Evolutionary conservation across 2,888 invertebrate species (phyloP).

Genomic region (Minunthozetes semirufus): DNA sequence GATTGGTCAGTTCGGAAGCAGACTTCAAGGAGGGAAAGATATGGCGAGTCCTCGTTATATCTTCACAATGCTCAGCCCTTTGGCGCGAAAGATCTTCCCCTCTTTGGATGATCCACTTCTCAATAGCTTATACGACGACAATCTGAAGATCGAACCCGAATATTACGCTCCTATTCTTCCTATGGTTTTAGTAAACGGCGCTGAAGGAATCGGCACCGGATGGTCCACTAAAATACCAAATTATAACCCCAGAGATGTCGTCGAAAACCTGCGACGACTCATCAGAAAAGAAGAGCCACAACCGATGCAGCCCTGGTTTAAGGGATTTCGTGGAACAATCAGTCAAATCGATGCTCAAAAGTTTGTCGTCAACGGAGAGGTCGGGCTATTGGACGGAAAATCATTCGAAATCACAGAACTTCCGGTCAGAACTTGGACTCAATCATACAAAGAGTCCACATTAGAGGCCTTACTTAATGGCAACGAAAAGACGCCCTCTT

Average conservation of each 20-base stretch:
- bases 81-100: conserved; percentile 78
- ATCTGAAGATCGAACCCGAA: conserved; percentile 84
- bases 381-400: conserved; percentile 67
- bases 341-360: conserved; percentile 65
- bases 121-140: conserved; percentile 84
- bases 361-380: conserved; percentile 73
- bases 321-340: conserved; percentile 52
- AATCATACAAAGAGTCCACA: conserved; percentile 87
- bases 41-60: conserved; percentile 96
- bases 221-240: conserved; percentile 98
- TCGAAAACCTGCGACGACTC: conserved; percentile 67
- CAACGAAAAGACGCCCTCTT: conserved; percentile 56
- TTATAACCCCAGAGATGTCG: conserved; percentile 85
- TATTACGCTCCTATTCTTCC: conserved; percentile 93
- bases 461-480: conserved; percentile 79
- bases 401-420: conserved; percentile 92
- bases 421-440: conserved; percentile 90
- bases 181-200: conserved; percentile 93
- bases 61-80: conserved; percentile 74
- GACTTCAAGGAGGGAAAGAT: conserved; percentile 84
- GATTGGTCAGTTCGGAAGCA: conserved; percentile 93
- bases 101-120: conserved; percentile 80
- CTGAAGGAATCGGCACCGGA: conserved; percentile 93
- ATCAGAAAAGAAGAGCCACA: conserved; percentile 70
- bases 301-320: conserved; percentile 54